Conservation (phyloP, 2,113 vertebrate species). For the Sylvilagus bachmani region DNA sequence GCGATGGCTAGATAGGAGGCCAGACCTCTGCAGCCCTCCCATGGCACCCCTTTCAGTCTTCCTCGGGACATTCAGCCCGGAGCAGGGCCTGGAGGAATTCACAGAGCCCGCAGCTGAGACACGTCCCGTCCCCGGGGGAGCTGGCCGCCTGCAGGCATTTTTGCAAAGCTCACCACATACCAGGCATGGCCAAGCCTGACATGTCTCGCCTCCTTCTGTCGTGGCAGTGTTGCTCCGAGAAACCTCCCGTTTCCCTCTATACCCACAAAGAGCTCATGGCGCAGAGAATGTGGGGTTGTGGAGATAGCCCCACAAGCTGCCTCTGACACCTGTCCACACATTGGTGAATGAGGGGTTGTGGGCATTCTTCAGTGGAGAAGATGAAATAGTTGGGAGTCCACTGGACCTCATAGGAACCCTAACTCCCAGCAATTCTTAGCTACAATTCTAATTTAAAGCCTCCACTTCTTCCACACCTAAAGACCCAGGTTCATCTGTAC, state of each 20-base stretch:
- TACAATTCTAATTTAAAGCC: neutral
- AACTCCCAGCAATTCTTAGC: neutral
- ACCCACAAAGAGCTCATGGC: neutral
- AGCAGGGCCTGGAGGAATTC: neutral
- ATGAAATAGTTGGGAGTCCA: neutral
- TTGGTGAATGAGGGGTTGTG: neutral
- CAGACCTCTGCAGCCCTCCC: conserved; percentile 20
- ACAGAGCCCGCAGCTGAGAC: neutral
- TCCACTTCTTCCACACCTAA: neutral
- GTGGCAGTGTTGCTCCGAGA: neutral
- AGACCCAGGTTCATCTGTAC: neutral
- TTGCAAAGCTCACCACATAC: neutral
- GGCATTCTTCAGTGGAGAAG: neutral
- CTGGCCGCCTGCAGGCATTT: neutral
- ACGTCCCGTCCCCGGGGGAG: neutral
- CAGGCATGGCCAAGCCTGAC: neutral
- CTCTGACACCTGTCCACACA: neutral
- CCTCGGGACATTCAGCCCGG: neutral
- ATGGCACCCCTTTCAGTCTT: neutral
- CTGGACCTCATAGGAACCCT: neutral
- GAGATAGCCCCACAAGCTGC: neutral
- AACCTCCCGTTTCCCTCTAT: neutral
- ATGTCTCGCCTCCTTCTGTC: neutral
- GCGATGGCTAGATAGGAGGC: conserved; percentile 56
- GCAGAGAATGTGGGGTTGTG: neutral